Evolutionary conservation across 2,888 invertebrate genomes (phyloP).

Genomic region (Eumerus sabulonum): DNA sequence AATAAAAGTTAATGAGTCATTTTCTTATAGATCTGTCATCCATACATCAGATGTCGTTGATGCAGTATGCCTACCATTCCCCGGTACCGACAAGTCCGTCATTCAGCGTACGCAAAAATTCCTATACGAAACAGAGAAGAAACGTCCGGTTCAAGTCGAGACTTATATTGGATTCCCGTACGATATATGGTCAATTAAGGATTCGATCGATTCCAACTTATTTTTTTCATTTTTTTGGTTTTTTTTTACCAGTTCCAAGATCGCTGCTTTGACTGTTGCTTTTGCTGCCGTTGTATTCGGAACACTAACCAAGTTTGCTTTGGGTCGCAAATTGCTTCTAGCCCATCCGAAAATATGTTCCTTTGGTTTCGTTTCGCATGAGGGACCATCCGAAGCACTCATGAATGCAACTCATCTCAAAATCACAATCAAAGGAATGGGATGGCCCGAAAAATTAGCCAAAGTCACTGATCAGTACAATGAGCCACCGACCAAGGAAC

Average conservation of each 20-base stretch:
- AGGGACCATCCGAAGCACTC: constrained; percentile 83
- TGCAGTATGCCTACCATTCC: constrained; percentile 87
- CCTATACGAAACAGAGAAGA: constrained; percentile 83
- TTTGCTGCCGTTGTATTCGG: constrained; percentile 83
- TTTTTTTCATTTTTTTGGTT: no score
- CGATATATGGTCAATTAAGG: constrained; percentile 49
- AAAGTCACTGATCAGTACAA: constrained; percentile 80
- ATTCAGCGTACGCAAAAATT: constrained; percentile 89
- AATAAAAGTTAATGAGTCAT: no score
- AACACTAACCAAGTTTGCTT: constrained; percentile 82
- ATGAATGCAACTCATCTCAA: constrained; percentile 83
- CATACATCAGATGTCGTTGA: constrained; percentile 80
- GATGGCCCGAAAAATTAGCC: constrained; percentile 85
- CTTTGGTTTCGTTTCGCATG: constrained; percentile 83
- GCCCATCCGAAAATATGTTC: constrained; percentile 87
- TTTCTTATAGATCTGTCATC: constrained; percentile 78
- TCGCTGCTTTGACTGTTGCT: constrained; percentile 79
- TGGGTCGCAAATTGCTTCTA: constrained; percentile 83
- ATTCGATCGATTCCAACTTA: no score
- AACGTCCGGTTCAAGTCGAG: constrained; percentile 88
- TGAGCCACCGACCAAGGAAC: constrained; percentile 82
- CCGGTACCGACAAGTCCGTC: constrained; percentile 90
- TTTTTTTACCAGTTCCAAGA: constrained; percentile 81
- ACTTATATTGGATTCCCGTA: constrained; percentile 84
- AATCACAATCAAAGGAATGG: constrained; percentile 86